These are phyloP conservation scores for Umimayanthus chanpuru DNA, from an alignment of 92 coral and sea anemone genomes.

Conservation along the genomic window DNA sequence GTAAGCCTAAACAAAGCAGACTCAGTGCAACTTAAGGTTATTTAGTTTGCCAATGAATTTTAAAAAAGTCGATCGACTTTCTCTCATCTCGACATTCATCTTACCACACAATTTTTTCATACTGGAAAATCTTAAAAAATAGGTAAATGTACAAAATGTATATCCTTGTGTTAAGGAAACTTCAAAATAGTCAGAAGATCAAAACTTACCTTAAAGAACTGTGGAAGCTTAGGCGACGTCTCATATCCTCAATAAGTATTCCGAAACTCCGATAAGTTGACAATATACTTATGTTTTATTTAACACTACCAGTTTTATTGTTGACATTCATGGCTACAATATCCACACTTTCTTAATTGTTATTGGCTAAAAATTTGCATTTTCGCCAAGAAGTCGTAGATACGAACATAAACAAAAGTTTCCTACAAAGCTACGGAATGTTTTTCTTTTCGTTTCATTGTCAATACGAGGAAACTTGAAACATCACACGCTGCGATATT, in stretches of 20 bases:
- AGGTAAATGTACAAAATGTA: background rate
- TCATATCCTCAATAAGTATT: background rate
- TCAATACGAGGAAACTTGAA: background rate
- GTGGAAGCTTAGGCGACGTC: background rate
- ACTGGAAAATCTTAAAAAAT: background rate
- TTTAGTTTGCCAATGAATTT: constrained; percentile 8
- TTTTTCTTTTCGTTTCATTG: background rate
- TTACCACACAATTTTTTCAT: background rate
- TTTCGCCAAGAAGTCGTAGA: constrained; percentile 34
- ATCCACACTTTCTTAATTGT: constrained; percentile 30
- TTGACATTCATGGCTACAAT: constrained; percentile 23
- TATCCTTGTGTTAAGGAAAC: background rate
- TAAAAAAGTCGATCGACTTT: background rate
- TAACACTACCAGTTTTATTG: constrained; percentile 34
- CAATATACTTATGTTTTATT: constrained; percentile 34
- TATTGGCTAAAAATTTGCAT: constrained; percentile 39
- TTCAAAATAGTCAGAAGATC: background rate
- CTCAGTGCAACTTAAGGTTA: background rate
- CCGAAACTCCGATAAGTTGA: constrained; percentile 12
- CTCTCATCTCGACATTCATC: background rate
- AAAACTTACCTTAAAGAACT: constrained; percentile 12
- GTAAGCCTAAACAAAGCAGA: constrained; percentile 8
- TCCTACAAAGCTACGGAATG: background rate
- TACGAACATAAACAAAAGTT: constrained; percentile 23
- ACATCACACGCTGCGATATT: constrained; percentile 6